These are phyloP conservation scores for Erythrocercus mccallii DNA, from an alignment of 2,113 vertebrate species.

Conservation along the genomic window DNA sequence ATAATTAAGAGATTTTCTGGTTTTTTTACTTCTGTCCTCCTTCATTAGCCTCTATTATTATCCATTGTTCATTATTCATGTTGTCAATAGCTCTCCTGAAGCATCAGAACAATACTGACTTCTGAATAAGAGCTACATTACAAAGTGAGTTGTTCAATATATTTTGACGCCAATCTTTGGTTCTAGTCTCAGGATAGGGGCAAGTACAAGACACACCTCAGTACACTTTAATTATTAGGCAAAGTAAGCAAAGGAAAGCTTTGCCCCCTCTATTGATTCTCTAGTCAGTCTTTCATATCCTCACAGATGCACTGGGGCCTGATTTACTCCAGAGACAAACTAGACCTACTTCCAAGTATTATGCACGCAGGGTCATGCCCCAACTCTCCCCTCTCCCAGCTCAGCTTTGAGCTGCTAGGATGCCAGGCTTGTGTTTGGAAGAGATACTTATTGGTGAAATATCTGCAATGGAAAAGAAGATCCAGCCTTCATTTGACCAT, in stretches of 20 bases:
- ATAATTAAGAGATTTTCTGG: background rate
- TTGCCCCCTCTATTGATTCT: background rate
- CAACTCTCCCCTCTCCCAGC: background rate
- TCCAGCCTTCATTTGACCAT: background rate
- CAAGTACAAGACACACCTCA: background rate
- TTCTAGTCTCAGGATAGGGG: background rate
- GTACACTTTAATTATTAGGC: background rate
- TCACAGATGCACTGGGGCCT: background rate
- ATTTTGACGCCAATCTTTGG: background rate
- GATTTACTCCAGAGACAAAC: background rate
- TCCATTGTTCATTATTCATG: background rate
- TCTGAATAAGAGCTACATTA: background rate
- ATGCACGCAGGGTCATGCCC: rapidly evolving
- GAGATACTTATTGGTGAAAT: background rate
- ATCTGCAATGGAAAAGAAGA: background rate
- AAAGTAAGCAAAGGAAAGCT: background rate
- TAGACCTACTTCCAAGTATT: background rate
- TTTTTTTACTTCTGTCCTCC: background rate
- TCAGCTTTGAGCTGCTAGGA: background rate
- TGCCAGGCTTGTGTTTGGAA: background rate
- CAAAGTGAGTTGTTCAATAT: background rate
- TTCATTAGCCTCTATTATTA: background rate
- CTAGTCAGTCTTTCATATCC: background rate
- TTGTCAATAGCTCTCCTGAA: background rate
- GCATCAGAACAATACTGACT: background rate